phyloP scores from a whole-genome alignment of 1,140 invertebrate genomes.

The Philotrypesis tridentata region DNA sequence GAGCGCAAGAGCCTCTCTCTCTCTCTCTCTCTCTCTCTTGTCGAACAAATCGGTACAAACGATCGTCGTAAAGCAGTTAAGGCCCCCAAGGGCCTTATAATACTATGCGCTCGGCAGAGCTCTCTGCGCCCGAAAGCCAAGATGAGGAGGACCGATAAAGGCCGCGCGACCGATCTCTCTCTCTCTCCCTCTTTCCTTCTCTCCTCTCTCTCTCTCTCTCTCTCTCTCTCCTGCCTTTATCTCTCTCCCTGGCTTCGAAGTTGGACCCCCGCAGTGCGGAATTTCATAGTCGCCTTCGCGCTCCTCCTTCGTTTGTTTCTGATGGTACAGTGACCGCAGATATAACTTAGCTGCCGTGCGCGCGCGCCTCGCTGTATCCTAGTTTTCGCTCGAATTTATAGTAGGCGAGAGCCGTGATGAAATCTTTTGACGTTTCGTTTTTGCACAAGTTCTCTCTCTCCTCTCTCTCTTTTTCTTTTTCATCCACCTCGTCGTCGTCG shows the following conservation, averaged over 20 bases:
- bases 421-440: constrained; percentile 26
- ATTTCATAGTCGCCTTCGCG: constrained; percentile 58
- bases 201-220: constrained; percentile 1
- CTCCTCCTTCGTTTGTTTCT: constrained; percentile 13
- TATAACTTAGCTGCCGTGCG: constrained; percentile 34
- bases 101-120: constrained; percentile 55
- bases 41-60: constrained; percentile 75
- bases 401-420: constrained; percentile 39
- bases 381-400: constrained; percentile 40
- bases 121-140: constrained; percentile 60
- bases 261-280: constrained; percentile 68
- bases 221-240: too few species aligned
- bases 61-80: constrained; percentile 75
- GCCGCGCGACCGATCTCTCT: constrained; percentile 46
- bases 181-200: constrained; percentile 1
- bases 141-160: constrained; percentile 72
- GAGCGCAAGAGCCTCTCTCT: constrained; percentile 29
- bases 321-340: neutral
- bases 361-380: constrained; percentile 1
- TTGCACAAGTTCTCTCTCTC: neutral
- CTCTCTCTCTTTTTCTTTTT: neutral
- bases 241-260: constrained; percentile 42
- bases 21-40: constrained; percentile 57
- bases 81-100: constrained; percentile 63
- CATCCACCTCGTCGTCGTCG: too few species aligned